A percentile compares a stretch with the other conserved stretches of the same genome.
These are phyloP conservation scores for Agrochola lota DNA, from an alignment of 2,888 invertebrate genomes.

Conservation along the genomic window DNA sequence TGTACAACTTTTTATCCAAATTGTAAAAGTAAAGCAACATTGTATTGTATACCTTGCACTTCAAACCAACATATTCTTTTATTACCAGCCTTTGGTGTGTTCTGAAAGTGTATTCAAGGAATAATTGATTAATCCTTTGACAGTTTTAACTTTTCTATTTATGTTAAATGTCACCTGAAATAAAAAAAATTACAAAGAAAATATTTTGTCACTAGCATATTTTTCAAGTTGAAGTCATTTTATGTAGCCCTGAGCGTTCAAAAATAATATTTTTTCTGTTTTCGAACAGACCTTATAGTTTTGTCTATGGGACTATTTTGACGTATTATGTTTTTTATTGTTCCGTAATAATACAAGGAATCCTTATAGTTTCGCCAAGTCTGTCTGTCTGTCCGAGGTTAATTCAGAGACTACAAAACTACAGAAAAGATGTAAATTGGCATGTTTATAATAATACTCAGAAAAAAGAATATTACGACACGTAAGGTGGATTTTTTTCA, in stretches of 20 bases:
- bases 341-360: background rate
- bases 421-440: background rate
- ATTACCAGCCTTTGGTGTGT: slow-evolving; percentile 18
- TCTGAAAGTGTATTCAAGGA: slow-evolving; percentile 22
- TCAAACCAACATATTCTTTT: background rate
- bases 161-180: background rate
- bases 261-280: background rate
- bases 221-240: background rate
- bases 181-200: fast-evolving
- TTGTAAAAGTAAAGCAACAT: background rate
- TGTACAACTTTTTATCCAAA: fast-evolving
- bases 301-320: slow-evolving; percentile 49
- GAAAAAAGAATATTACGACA: too few relatives aligned
- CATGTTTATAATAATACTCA: too few relatives aligned
- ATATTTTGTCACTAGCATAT: background rate
- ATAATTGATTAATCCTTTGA: background rate
- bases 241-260: too few relatives aligned
- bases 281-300: background rate
- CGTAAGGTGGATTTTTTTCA: background rate
- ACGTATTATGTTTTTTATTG: slow-evolving; percentile 24
- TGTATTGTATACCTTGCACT: background rate
- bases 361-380: background rate
- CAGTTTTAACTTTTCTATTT: background rate
- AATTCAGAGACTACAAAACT: background rate
- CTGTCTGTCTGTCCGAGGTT: too few relatives aligned